Percentiles rank a stretch among this genome's conserved stretches.
Conservation (phyloP, 1,140 invertebrate genomes). For the Zaprionus kolodkinae region DNA sequence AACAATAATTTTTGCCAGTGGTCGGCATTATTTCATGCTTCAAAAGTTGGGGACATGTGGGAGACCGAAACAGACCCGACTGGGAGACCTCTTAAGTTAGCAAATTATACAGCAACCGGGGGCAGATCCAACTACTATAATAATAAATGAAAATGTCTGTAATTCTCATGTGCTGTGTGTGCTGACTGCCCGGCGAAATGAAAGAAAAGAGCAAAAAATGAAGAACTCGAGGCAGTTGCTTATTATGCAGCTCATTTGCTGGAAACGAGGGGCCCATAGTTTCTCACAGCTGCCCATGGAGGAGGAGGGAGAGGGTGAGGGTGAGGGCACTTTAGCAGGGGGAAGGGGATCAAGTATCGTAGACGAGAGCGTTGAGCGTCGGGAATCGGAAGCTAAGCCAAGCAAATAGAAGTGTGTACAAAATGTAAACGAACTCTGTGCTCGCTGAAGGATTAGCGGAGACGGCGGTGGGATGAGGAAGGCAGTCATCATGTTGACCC, state of each 20-base stretch:
- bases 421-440: conserved; percentile 70
- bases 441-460: not conserved
- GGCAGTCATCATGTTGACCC: conserved; percentile 53
- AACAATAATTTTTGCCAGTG: conserved; percentile 52
- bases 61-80: conserved; percentile 31
- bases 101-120: conserved; percentile 62
- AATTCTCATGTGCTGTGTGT: conserved; percentile 67
- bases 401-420: conserved; percentile 55
- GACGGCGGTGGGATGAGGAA: not conserved
- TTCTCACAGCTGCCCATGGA: conserved; percentile 37
- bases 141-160: conserved; percentile 82
- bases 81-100: conserved; percentile 52
- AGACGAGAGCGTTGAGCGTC: not conserved
- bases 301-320: not conserved
- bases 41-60: conserved; percentile 55
- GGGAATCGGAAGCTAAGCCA: conserved; percentile 75
- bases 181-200: conserved; percentile 37
- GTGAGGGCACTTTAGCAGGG: not conserved
- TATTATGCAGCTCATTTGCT: conserved; percentile 78
- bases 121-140: conserved; percentile 66
- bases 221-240: conserved; percentile 57
- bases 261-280: conserved; percentile 21
- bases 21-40: conserved; percentile 67
- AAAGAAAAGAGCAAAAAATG: conserved; percentile 20
- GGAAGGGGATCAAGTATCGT: not conserved